These are phyloP conservation scores for Porites cylindrica DNA, from an alignment of 92 coral and sea anemone genomes.

Conservation along the genomic window DNA sequence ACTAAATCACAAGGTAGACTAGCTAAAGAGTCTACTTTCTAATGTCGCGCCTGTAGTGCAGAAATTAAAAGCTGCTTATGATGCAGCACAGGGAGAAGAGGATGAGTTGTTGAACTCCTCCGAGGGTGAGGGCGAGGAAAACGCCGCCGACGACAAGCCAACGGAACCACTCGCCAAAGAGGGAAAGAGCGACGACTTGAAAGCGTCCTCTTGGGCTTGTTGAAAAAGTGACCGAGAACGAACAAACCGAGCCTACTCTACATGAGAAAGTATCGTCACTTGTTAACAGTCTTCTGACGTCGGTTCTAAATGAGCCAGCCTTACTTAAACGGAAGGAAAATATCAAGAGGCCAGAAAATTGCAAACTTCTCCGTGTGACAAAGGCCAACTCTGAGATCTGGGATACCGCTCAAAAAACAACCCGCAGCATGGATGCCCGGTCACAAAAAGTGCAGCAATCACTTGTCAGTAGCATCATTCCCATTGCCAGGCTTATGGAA, in stretches of 20 bases:
- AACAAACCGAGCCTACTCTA: slow-evolving; percentile 25
- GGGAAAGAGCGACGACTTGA: neutral
- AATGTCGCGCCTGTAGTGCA: slow-evolving; percentile 7
- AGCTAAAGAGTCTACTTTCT: neutral
- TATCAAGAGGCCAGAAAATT: slow-evolving; percentile 49
- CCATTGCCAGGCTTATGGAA: slow-evolving; percentile 38
- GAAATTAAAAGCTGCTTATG: slow-evolving; percentile 27
- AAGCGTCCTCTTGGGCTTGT: neutral
- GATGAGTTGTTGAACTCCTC: slow-evolving; percentile 2
- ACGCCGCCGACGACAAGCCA: neutral
- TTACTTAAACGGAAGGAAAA: slow-evolving; percentile 23
- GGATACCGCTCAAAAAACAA: neutral
- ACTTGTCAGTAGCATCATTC: slow-evolving; percentile 45
- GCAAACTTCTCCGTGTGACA: slow-evolving; percentile 25
- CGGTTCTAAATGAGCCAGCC: slow-evolving; percentile 46
- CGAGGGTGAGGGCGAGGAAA: slow-evolving; percentile 1
- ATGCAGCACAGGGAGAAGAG: slow-evolving; percentile 21
- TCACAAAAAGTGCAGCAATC: slow-evolving; percentile 51
- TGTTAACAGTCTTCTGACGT: slow-evolving; percentile 41
- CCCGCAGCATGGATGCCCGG: slow-evolving; percentile 56
- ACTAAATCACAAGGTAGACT: slow-evolving; percentile 27
- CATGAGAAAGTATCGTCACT: slow-evolving; percentile 43
- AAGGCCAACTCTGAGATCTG: slow-evolving; percentile 23
- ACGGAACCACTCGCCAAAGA: neutral
- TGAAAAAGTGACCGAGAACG: slow-evolving; percentile 46